Percentiles rank a stretch among this genome's conserved stretches.
These are phyloP conservation scores for Ascaphus truei DNA, from an alignment of 2,113 vertebrate species.

Conservation along the genomic window DNA sequence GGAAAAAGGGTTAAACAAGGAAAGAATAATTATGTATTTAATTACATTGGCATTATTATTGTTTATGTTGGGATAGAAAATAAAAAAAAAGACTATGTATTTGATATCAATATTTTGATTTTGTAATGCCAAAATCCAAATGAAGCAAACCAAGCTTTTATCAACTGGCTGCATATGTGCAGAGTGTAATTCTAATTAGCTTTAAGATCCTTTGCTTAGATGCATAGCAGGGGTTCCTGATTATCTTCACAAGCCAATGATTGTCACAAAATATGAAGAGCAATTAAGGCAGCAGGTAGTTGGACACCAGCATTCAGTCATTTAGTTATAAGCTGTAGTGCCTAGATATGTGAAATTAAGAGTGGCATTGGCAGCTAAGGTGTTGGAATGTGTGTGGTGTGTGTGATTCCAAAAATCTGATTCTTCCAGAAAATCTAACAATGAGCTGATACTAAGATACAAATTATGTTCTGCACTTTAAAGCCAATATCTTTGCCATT, in stretches of 20 bases:
- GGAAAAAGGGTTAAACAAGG: not conserved
- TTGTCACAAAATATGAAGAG: constrained; percentile 49
- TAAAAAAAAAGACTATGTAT: not conserved
- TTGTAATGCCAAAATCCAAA: no score
- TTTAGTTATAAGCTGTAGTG: constrained; percentile 35
- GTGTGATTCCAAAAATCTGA: not conserved
- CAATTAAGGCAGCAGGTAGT: constrained; percentile 48
- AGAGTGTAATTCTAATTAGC: constrained; percentile 58
- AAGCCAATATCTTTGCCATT: not conserved
- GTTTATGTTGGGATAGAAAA: no score
- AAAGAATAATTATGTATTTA: not conserved
- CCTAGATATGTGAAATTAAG: constrained; percentile 9
- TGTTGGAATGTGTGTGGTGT: not conserved
- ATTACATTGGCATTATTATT: constrained; percentile 12
- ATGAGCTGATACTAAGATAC: not conserved
- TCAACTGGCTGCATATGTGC: constrained; percentile 36
- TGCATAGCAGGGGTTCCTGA: constrained; percentile 48
- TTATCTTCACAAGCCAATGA: constrained; percentile 56
- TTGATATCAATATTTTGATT: constrained; percentile 5
- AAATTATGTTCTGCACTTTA: not conserved
- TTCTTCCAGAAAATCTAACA: not conserved
- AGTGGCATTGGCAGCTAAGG: not conserved
- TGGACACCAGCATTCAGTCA: constrained; percentile 50
- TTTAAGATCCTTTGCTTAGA: constrained; percentile 47
- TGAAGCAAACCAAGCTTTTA: constrained; percentile 30